Conservation (phyloP, 2,797 vertebrate genomes). For the Scleropages formosus region DNA sequence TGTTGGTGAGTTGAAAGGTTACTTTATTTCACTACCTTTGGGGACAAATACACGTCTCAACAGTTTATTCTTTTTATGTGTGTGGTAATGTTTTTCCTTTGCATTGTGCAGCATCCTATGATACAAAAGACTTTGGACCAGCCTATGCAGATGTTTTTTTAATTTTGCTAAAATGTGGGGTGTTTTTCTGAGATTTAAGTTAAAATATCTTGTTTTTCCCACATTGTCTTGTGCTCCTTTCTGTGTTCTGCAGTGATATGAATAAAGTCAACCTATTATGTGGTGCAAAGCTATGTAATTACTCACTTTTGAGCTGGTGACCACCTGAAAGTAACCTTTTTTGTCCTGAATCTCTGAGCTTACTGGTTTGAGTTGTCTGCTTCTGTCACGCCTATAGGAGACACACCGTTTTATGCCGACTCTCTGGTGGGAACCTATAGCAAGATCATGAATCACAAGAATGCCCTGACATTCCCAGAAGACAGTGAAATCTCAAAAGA, state of each 20-base stretch:
- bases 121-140: no score
- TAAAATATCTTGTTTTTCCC: not conserved
- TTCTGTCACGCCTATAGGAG: constrained; percentile 70
- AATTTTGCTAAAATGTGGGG: not conserved
- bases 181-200: no score
- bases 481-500: constrained; percentile 97
- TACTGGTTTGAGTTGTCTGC: constrained; percentile 30
- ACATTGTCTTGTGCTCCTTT: not conserved
- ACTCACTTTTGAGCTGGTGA: not conserved
- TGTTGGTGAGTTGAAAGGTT: constrained; percentile 80
- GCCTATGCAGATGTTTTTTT: not conserved
- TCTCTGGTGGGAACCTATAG: constrained; percentile 97
- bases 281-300: not conserved
- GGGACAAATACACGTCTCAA: not conserved
- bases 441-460: constrained; percentile 99
- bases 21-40: not conserved
- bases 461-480: constrained; percentile 92
- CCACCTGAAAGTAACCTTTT: not conserved
- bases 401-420: constrained; percentile 98
- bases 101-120: no score
- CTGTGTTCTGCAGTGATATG: not conserved
- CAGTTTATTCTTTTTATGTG: no score
- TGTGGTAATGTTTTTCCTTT: no score
- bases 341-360: constrained; percentile 2
- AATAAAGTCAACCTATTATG: not conserved